Conservation (phyloP, 2,113 vertebrate species). For the Montifringilla adamsi region DNA sequence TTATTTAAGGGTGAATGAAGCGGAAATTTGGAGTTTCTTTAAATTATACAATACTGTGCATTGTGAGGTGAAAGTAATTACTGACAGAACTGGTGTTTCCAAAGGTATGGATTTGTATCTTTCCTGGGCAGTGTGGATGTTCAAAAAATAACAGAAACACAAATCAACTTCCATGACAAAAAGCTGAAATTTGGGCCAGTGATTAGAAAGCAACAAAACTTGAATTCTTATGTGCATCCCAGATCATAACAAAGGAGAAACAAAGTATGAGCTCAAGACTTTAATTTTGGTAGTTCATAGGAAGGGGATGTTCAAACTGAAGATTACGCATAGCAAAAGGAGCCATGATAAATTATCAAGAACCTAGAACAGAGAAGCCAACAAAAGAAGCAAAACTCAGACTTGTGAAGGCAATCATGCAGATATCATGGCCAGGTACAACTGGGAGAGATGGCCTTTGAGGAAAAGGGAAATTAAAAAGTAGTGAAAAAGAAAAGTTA, state of each 20-base stretch:
- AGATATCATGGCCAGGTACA: neutral
- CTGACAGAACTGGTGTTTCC: conserved; percentile 85
- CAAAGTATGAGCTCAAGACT: neutral
- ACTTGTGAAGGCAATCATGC: neutral
- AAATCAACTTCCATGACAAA: conserved; percentile 86
- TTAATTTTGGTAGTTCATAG: neutral
- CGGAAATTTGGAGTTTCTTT: conserved; percentile 85
- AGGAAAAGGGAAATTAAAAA: neutral
- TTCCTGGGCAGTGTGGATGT: no score
- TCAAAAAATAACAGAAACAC: conserved; percentile 58
- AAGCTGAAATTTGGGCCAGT: conserved; percentile 88
- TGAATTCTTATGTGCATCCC: neutral
- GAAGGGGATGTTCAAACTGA: neutral
- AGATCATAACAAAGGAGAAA: neutral
- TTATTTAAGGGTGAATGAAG: conserved; percentile 67
- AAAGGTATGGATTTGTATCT: conserved; percentile 73
- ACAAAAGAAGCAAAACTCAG: neutral
- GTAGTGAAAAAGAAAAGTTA: neutral
- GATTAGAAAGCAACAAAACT: conserved; percentile 85
- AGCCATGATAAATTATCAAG: neutral
- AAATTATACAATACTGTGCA: conserved; percentile 79
- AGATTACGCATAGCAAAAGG: neutral
- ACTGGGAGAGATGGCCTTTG: neutral
- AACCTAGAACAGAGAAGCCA: neutral
- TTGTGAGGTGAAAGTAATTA: conserved; percentile 88